Evolutionary conservation across 2,113 vertebrate genomes (phyloP).

Genomic region (Acrocephalus arundinaceus): DNA sequence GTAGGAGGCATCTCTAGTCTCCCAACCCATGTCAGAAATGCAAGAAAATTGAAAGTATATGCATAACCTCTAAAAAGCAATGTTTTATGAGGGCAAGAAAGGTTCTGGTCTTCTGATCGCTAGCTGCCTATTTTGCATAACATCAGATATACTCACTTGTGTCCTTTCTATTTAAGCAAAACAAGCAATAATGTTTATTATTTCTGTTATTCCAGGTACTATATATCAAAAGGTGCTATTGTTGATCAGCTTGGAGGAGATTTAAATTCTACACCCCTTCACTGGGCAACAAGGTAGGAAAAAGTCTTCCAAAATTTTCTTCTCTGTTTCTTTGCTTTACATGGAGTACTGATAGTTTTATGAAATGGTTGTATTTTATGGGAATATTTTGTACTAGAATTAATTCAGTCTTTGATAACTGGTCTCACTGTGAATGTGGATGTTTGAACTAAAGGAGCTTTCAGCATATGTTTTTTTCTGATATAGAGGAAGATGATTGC

Average conservation of each 20-base stretch:
- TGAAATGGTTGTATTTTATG: background rate
- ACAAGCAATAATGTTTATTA: background rate
- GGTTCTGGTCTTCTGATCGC: background rate
- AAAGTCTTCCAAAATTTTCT: background rate
- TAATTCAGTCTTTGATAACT: background rate
- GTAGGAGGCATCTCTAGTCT: background rate
- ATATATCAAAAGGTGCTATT: constrained; percentile 97
- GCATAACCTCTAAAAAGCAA: background rate
- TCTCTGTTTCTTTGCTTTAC: background rate
- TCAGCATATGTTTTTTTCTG: background rate
- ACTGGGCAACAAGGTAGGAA: constrained; percentile 96
- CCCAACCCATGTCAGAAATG: background rate
- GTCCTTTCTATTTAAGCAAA: background rate
- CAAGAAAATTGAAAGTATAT: background rate
- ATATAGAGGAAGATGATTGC: background rate
- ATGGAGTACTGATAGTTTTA: background rate
- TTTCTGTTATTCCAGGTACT: constrained; percentile 81
- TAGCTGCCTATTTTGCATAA: background rate
- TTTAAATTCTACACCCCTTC: constrained; percentile 96
- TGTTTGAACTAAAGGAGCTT: background rate
- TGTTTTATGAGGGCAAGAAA: background rate
- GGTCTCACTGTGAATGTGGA: background rate
- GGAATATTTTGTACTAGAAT: background rate
- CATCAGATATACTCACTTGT: background rate
- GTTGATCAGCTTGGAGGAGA: constrained; percentile 98